Percentiles rank a stretch among this genome's conserved stretches.
Evolutionary conservation across 2,113 vertebrate species (phyloP).

Genomic region (Sphyrna mokarran): DNA sequence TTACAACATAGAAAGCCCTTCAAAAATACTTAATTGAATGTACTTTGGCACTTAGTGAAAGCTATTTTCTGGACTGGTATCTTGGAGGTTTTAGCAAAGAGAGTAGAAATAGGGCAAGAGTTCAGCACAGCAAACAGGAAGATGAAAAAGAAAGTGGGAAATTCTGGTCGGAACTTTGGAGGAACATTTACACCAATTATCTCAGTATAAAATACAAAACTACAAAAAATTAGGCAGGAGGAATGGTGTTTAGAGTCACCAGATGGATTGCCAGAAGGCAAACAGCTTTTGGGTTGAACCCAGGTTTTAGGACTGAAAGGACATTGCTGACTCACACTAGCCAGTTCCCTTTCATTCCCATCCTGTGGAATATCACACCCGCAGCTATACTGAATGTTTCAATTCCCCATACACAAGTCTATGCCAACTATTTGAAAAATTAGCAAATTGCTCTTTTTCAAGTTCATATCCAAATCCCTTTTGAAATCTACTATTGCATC

Average conservation of each 20-base stretch:
- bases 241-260: neutral
- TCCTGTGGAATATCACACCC: neutral
- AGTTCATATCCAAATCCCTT: neutral
- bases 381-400: neutral
- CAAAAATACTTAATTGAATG: neutral
- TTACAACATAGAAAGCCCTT: neutral
- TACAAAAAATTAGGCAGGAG: neutral
- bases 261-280: neutral
- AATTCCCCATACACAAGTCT: neutral
- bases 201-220: neutral
- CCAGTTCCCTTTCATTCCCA: neutral
- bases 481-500: neutral
- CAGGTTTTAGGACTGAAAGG: neutral
- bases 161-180: neutral
- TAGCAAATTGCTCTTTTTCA: neutral
- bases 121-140: neutral
- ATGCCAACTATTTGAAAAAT: neutral
- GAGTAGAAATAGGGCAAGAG: neutral
- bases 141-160: neutral
- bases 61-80: neutral
- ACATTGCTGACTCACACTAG: neutral
- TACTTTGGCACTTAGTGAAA: neutral
- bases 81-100: neutral
- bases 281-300: neutral
- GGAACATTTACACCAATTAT: neutral